Evolutionary conservation across 2,888 invertebrate species (phyloP), one percentile per base, ranked within the genome.

Genomic region (Hirtodrosophila duncani): DNA sequence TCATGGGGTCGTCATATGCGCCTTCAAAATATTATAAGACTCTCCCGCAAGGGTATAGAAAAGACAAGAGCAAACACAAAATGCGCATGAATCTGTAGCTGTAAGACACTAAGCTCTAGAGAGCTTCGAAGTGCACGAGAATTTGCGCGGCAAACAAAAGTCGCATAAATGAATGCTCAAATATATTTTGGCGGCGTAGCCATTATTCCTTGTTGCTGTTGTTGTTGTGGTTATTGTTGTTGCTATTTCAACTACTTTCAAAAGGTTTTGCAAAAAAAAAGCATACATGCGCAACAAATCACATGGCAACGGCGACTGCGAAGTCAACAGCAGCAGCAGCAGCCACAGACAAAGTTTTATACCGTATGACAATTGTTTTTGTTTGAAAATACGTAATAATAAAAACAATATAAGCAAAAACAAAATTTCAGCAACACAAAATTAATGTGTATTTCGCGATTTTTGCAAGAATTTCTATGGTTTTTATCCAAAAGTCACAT

Each of bases 91-190:
- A 71, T 77, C 70, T 60, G 71, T 65, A 71, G 72, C 70, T 60
- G 37, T 36, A 58, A 61, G 67, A 64, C 67, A 79, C 67, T n/a
- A n/a, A 79, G 75, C 79, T 75, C 78, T 66, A 63, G 66, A 63
- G 55, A 43, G 46, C n/a, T n/a, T n/a, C n/a, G 63, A 7, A 57
- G 61, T 58, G 64, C 70, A 61, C 60, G 52, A n/a, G n/a, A 66
- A 57, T 45, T 68, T 49, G 62, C 71, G 72, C 77, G 75, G 79
- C 51, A 77, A 71, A 59, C 53, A 58, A 24, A 31, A 33, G 26
- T 67, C 71, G 80, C 72, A 80, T 80, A 72, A 66, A 80, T 80
- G 78, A 72, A 72, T 72, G 72, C 68, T 68, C 51, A 72, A 72
- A 72, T 68, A 72, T 71, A 72, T 80, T 68, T 67, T 41, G 75